A percentile compares a stretch with the other conserved stretches of the same genome.
Evolutionary conservation across 2,888 invertebrate species (phyloP).

Genomic region (Globia sparganii): DNA sequence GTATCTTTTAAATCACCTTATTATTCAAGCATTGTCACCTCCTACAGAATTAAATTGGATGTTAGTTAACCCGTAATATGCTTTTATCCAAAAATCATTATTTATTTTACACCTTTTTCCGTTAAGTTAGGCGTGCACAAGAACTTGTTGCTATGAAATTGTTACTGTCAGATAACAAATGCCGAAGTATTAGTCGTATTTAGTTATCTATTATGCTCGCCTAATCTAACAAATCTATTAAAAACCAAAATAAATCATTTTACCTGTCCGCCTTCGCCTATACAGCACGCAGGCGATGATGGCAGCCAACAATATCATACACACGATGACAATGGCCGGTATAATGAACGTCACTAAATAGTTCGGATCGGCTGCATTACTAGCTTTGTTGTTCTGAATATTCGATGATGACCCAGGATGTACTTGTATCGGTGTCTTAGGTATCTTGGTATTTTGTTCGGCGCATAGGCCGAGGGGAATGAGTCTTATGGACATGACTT

Average conservation of each 20-base stretch:
- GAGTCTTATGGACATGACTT: constrained; percentile 92
- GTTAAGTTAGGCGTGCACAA: constrained; percentile 13
- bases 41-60: constrained; percentile 75
- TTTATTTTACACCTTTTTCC: neutral
- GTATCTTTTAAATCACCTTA: constrained; percentile 71
- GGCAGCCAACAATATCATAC: constrained; percentile 96
- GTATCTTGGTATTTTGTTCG: constrained; percentile 84
- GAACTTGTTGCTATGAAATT: neutral
- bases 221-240: neutral
- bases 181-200: neutral
- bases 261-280: constrained; percentile 94
- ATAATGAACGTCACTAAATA: constrained; percentile 96
- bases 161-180: neutral
- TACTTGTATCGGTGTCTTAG: constrained; percentile 74
- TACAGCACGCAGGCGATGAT: constrained; percentile 97
- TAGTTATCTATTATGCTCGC: neutral
- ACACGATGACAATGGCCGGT: constrained; percentile 96
- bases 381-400: constrained; percentile 77
- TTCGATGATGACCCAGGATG: constrained; percentile 73
- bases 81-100: constrained; percentile 5
- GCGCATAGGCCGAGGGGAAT: constrained; percentile 91
- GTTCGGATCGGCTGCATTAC: constrained; percentile 73
- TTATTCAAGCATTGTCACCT: constrained; percentile 76
- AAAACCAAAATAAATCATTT: neutral
- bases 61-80: constrained; percentile 62